Conservation (phyloP, 1,140 invertebrate species). For the Lasioglossum albipes region DNA sequence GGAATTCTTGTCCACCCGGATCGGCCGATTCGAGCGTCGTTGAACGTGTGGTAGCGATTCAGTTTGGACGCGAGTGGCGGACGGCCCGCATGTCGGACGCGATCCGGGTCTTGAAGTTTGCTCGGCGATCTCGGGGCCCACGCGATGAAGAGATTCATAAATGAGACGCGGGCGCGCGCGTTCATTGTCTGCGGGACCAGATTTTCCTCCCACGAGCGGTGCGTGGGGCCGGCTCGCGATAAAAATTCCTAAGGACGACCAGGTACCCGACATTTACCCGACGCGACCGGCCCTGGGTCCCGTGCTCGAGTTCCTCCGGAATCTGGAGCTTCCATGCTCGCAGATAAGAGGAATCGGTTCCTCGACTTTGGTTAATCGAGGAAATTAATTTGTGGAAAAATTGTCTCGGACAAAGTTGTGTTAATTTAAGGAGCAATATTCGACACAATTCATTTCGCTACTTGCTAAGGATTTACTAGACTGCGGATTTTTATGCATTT, state of each 20-base stretch:
- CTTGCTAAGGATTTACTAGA: no score
- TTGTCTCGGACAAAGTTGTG: no score
- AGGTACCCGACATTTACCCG: constrained; percentile 31
- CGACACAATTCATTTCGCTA: no score
- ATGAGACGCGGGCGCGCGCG: constrained; percentile 43
- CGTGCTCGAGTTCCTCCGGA: constrained; percentile 33
- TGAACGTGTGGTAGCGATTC: no score
- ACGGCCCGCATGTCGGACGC: no score
- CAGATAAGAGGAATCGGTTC: constrained; percentile 28
- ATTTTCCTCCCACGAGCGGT: constrained; percentile 60
- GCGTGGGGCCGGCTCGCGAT: constrained; percentile 54
- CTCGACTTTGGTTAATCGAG: background rate
- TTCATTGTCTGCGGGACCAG: constrained; percentile 55
- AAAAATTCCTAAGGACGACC: constrained; percentile 48
- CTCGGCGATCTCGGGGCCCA: constrained; percentile 24
- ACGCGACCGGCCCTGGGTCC: constrained; percentile 12
- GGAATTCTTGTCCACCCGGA: no score
- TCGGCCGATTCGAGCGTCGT: no score
- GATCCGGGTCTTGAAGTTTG: background rate
- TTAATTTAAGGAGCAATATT: no score
- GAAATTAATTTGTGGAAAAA: background rate
- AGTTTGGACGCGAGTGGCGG: no score
- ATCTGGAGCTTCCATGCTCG: constrained; percentile 46
- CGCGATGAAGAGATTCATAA: constrained; percentile 63
- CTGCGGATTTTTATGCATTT: no score